phyloP scores from a whole-genome alignment of 2,113 vertebrate genomes.

The Toxotes jaculatrix region DNA sequence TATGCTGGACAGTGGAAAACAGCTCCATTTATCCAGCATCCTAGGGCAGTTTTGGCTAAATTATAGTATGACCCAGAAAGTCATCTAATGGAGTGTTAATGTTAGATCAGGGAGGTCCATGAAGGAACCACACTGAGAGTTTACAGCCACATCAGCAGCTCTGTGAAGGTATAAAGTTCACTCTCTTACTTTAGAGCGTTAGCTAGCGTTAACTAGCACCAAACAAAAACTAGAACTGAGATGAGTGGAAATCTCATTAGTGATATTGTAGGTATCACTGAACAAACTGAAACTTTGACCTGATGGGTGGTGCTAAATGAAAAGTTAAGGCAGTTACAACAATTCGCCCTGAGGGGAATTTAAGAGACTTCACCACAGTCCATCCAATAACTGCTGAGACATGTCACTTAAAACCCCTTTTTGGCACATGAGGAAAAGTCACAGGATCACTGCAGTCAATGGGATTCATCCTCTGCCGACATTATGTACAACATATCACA shows the following conservation, averaged over 20 bases:
- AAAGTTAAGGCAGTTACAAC: not conserved
- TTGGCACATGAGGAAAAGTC: not conserved
- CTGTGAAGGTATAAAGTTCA: not conserved
- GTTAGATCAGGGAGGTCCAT: slow-evolving; percentile 30
- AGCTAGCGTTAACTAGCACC: not conserved
- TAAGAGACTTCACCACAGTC: not conserved
- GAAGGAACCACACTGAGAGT: slow-evolving; percentile 1
- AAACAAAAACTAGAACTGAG: not conserved
- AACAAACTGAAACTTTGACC: not conserved
- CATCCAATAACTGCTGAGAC: not conserved
- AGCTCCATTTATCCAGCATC: slow-evolving; percentile 18
- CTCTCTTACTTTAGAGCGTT: not conserved
- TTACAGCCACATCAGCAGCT: not conserved
- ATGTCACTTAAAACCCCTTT: too few species aligned
- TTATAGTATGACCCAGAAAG: slow-evolving; percentile 32
- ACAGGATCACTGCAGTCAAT: not conserved
- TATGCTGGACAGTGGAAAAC: not conserved
- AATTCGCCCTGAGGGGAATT: not conserved
- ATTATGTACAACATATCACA: not conserved
- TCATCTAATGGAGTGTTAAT: slow-evolving; percentile 33
- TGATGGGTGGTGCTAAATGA: too few species aligned
- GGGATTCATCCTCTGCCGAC: not conserved
- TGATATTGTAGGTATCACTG: not conserved
- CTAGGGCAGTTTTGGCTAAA: not conserved
- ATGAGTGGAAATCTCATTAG: not conserved